Percentiles rank a stretch among this genome's conserved stretches.
phyloP scores from a whole-genome alignment of 2,797 vertebrate species.

The Poeciliopsis gracilis region DNA sequence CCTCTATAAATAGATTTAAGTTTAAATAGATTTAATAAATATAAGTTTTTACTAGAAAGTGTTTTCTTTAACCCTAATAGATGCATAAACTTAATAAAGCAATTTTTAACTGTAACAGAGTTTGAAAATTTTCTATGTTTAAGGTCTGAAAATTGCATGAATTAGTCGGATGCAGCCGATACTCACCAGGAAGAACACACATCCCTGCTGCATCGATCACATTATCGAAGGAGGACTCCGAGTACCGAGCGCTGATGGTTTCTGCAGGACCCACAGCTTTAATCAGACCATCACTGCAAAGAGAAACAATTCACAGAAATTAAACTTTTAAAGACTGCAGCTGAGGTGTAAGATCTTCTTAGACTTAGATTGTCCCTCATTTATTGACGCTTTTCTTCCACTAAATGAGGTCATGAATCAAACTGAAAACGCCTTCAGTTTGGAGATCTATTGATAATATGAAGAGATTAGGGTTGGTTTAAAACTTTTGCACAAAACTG shows the following conservation, averaged over 20 bases:
- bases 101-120: not conserved
- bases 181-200: constrained; percentile 91
- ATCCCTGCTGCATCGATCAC: constrained; percentile 91
- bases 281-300: constrained; percentile 87
- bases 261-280: constrained; percentile 87
- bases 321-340: not conserved
- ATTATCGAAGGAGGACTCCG: constrained; percentile 83
- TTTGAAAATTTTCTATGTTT: not conserved
- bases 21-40: not conserved
- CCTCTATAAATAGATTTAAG: not conserved
- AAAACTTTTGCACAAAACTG: not conserved
- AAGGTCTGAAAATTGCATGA: not conserved
- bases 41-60: not conserved
- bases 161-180: not conserved
- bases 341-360: not conserved
- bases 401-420: not conserved
- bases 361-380: not conserved
- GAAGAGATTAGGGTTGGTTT: not conserved
- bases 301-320: not conserved
- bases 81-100: not conserved
- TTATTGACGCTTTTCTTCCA: not conserved
- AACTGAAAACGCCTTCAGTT: not conserved
- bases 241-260: constrained; percentile 80
- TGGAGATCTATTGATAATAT: not conserved
- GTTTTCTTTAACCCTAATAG: not conserved